Base-by-base conservation (phyloP, 2,888 invertebrate genomes). In the Lypha dubia region DNA sequence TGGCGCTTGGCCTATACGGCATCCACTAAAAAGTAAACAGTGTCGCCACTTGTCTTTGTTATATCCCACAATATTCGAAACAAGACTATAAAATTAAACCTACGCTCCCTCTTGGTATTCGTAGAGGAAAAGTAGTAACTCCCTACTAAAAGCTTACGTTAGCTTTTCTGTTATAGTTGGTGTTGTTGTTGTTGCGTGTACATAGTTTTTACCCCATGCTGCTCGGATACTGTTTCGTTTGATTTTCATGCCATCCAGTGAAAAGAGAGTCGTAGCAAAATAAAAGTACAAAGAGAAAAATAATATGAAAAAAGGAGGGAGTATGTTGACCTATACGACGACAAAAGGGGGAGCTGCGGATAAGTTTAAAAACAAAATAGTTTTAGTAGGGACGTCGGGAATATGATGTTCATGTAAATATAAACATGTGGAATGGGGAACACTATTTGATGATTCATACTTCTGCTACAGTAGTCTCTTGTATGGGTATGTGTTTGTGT, bases 31-130 rank as follows among this genome's bases (percentile, higher is more conserved):
- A 32, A 28, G 38, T 51, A 63, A 77, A 68, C 51, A 81, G 70
- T 83, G 85, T 83, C 85, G 86, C 86, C 85, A 84, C 83, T 84
- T 86, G 80, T 73, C 79, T 62, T 65, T 56, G 49, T 65, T 68
- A 60, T 62, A 70, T 68, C 73, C 70, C 13, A 76, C 63, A 41
- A 70, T 35, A 71, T 76, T 17, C 35, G 38, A 67, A 60, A 60
- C 46, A 65, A 65, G 70, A 76, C n/a, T 22, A 67, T 79, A 53
- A 71, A 83, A 84, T 6, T 46, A 76, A 84, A 73, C 60, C 68
- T 75, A 70, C 67, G 81, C 73, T 67, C 79, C 71, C 68, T 77
- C 67, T 67, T 67, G 58, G 24, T 41, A 60, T 6, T 77, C 46
- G 6, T 68, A 9, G 67, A 24, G n/a, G 35, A 62, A 4, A 60